Base-by-base conservation (phyloP, 1,140 invertebrate species). In the Liolophura sinensis region DNA sequence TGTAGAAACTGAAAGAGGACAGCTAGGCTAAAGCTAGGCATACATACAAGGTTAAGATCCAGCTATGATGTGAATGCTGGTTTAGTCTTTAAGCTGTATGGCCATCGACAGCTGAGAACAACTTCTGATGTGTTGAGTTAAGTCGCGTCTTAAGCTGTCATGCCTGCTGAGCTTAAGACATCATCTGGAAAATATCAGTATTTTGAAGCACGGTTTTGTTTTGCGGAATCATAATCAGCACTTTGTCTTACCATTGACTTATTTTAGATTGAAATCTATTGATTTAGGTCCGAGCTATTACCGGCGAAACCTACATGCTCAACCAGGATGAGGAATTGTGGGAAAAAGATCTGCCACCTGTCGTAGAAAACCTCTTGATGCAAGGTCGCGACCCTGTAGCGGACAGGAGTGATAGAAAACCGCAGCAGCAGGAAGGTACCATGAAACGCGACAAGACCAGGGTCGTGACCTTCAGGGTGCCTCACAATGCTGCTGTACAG, bases 401-500 rank as follows among this genome's bases (percentile, higher is more conserved):
- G 65, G 86, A 87, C 68, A 64, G 86, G 27, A 70, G 76, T 48
- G 72, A 77, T 18, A 64, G 74, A 40, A 65, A 59, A 27, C 3
- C 31, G 9, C 31, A 40, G 9, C 50, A 60, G 14, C 52, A 64
- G n/a, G 62, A 70, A 1, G 59, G 62, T 20, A 48, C 49, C 31
- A 75, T 76, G 54, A 20, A 68, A n/a, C 65, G 84, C 1, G 82
- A 86, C 64, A 84, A 84, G 64, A 86, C 81, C 4, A 69, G 67
- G 12, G 85, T 87, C 7, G 73, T 88, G 7, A 84, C 83, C n/a
- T 87, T 84, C 73, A 71, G 86, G 66, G 87, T 88, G 15, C 87
- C 87, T 15, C 87, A 88, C 72, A 88, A 88, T 80, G 87, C 86
- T 9, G 87, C 86, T 59, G 86, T 87, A 22, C 87, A 88, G 73